Conservation (phyloP, 2,888 invertebrate species). For the Meganola albula region DNA sequence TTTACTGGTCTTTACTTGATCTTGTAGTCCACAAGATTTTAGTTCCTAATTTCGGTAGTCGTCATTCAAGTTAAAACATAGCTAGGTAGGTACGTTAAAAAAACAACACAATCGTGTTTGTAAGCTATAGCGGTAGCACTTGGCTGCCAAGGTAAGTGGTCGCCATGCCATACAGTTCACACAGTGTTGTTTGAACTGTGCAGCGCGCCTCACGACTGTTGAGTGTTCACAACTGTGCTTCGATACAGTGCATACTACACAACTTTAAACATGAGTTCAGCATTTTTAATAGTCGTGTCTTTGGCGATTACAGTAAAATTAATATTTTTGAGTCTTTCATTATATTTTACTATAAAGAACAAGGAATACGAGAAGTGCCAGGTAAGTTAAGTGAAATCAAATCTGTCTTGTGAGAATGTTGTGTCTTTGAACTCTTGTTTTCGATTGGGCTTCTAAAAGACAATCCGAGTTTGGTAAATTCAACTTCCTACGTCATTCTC, state of each 20-base stretch:
- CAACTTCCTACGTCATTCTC: too few relatives aligned
- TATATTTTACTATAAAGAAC: conserved; percentile 56
- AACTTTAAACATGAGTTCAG: conserved; percentile 42
- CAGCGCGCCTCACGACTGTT: conserved; percentile 28
- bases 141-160: conserved; percentile 20
- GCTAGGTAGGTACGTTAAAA: too few relatives aligned
- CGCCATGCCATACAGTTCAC: too few relatives aligned
- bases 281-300: conserved; percentile 63
- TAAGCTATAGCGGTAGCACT: conserved; percentile 26
- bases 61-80: too few relatives aligned
- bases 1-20: too few relatives aligned
- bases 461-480: conserved; percentile 7
- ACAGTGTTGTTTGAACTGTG: conserved; percentile 47
- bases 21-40: too few relatives aligned
- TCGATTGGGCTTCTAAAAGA: too few relatives aligned
- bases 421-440: conserved; percentile 13
- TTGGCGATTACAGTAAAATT: conserved; percentile 62
- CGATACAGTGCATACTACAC: too few relatives aligned
- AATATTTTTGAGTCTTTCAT: conserved; percentile 61
- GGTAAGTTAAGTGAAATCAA: conserved; percentile 35
- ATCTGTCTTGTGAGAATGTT: conserved; percentile 7
- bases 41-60: too few relatives aligned
- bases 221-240: conserved; percentile 10
- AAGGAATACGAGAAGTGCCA: conserved; percentile 20
- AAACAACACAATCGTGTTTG: too few relatives aligned